These are phyloP conservation scores for Microctonus aethiopoides DNA, from an alignment of 2,888 invertebrate genomes.

Conservation along the genomic window DNA sequence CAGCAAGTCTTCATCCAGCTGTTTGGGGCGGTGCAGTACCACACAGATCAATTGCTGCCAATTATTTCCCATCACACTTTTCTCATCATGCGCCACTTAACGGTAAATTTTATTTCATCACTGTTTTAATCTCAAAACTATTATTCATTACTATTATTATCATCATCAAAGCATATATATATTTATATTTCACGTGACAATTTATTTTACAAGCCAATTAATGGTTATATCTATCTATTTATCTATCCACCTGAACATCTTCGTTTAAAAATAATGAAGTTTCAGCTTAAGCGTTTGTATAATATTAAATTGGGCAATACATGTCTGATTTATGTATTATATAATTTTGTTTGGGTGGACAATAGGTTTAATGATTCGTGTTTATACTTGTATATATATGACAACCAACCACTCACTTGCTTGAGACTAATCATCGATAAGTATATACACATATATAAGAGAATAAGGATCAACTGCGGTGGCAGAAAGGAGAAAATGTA, in stretches of 20 bases:
- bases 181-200: too few species aligned
- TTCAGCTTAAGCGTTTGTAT: too few species aligned
- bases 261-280: too few species aligned
- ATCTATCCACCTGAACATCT: too few species aligned
- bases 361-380: background rate
- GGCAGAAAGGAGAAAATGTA: background rate
- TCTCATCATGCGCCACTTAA: constrained; percentile 61
- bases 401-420: background rate
- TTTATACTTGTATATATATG: background rate
- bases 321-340: background rate
- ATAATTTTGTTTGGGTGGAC: background rate
- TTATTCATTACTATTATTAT: background rate
- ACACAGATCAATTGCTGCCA: constrained; percentile 51
- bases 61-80: constrained; percentile 61
- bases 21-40: constrained; percentile 59
- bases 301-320: too few species aligned
- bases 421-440: background rate
- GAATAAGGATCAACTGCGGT: background rate
- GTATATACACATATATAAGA: too few species aligned
- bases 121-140: background rate
- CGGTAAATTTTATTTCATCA: constrained; percentile 46
- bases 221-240: too few species aligned
- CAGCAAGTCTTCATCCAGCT: constrained; percentile 55
- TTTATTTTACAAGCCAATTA: too few species aligned
- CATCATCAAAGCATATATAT: too few species aligned